phyloP scores from a whole-genome alignment of 2,113 vertebrate genomes.

The Paratilapia polleni region DNA sequence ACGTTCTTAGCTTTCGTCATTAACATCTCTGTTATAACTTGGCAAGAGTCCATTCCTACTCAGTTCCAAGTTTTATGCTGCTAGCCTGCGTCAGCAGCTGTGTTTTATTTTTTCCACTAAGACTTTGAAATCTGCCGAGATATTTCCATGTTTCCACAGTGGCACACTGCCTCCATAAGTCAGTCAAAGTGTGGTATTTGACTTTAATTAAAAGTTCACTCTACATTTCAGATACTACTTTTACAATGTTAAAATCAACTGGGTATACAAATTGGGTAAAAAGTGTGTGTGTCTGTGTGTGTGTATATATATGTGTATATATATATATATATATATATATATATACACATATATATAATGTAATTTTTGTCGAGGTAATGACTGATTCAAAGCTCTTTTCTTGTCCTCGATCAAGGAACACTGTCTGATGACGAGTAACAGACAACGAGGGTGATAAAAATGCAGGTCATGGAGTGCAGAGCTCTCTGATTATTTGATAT shows the following conservation, averaged over 20 bases:
- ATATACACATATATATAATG: no score
- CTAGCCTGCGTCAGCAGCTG: neutral
- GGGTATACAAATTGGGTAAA: neutral
- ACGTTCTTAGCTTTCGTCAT: slow-evolving; percentile 12
- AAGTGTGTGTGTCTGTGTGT: no score
- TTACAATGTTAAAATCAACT: neutral
- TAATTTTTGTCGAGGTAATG: neutral
- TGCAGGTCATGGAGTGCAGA: slow-evolving; percentile 10
- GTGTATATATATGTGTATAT: no score
- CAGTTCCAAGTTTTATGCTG: slow-evolving; percentile 18
- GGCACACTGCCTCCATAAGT: neutral
- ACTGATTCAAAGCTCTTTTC: neutral
- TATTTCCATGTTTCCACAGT: slow-evolving; percentile 29
- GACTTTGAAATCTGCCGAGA: slow-evolving; percentile 18
- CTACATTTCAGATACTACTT: neutral
- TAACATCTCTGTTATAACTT: neutral
- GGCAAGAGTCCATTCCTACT: neutral
- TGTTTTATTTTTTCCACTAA: neutral
- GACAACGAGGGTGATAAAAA: slow-evolving; percentile 6
- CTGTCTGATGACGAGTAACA: neutral
- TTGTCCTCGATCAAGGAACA: neutral
- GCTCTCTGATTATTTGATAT: neutral
- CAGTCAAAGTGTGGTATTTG: neutral
- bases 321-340: no score
- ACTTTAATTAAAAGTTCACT: neutral